Conservation (phyloP, 2,113 vertebrate species). For the Brachyistius frenatus region DNA sequence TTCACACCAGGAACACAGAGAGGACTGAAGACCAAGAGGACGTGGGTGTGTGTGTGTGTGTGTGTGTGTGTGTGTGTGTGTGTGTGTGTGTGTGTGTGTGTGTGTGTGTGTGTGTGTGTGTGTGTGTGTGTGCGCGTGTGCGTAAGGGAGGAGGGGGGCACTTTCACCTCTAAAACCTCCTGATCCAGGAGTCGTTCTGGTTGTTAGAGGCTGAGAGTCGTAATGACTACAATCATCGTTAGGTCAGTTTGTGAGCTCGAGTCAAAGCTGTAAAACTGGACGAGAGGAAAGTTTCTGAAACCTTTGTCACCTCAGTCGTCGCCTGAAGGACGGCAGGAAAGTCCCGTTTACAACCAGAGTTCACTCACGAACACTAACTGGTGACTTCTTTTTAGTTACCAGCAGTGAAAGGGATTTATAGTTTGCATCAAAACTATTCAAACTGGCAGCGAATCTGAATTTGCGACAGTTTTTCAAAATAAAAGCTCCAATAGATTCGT, state of each 20-base stretch:
- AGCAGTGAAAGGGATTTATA: no score
- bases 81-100: no score
- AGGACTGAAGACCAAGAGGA: neutral
- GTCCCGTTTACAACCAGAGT: neutral
- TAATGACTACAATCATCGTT: conserved; percentile 5
- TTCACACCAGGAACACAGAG: conserved; percentile 67
- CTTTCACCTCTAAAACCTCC: conserved; percentile 29
- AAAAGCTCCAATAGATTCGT: no score
- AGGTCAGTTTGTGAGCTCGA: neutral
- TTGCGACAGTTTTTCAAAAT: no score
- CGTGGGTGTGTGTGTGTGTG: no score
- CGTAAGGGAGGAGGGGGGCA: conserved; percentile 5
- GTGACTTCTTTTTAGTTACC: no score
- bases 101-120: no score
- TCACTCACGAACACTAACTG: no score
- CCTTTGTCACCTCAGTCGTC: neutral
- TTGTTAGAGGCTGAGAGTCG: neutral
- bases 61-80: no score
- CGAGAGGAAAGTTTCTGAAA: neutral
- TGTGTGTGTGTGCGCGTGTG: no score
- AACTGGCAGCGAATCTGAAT: no score
- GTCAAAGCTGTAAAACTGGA: neutral
- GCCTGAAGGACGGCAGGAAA: neutral
- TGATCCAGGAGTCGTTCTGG: conserved; percentile 7
- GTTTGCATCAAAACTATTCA: no score